These are phyloP conservation scores for Bugulina stolonifera DNA, from an alignment of 2,888 invertebrate genomes.

Conservation along the genomic window DNA sequence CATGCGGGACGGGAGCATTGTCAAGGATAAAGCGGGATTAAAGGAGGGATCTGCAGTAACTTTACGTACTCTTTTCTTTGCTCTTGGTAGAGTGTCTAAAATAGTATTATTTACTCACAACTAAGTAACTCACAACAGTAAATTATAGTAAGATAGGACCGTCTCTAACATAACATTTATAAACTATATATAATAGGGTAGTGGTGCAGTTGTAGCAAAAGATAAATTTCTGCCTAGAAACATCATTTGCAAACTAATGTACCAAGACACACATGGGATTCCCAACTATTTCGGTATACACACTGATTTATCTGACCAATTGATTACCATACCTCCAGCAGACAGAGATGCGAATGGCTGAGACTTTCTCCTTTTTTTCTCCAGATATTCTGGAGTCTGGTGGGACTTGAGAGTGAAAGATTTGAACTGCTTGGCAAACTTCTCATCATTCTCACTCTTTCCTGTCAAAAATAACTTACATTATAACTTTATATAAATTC, in stretches of 20 bases:
- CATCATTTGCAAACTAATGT: too few relatives aligned
- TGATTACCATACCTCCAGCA: conserved; percentile 54
- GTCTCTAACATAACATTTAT: too few relatives aligned
- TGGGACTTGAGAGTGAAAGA: conserved; percentile 26
- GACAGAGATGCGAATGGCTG: conserved; percentile 26
- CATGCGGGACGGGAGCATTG: conserved; percentile 11
- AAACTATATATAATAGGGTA: too few relatives aligned
- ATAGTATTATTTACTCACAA: too few relatives aligned
- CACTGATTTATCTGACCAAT: too few relatives aligned
- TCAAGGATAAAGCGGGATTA: background rate
- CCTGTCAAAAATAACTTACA: background rate
- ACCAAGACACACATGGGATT: too few relatives aligned
- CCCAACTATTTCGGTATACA: too few relatives aligned
- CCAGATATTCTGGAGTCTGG: conserved; percentile 28
- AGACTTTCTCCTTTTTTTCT: conserved; percentile 20
- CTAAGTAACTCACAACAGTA: too few relatives aligned
- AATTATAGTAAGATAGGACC: too few relatives aligned
- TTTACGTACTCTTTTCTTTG: conserved; percentile 25
- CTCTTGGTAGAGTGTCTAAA: conserved; percentile 6
- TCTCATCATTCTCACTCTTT: conserved; percentile 19
- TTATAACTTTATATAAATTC: too few relatives aligned
- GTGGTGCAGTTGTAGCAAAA: too few relatives aligned
- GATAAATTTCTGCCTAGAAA: too few relatives aligned
- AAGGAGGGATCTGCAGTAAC: background rate
- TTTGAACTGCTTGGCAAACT: conserved; percentile 55